Percentiles rank a stretch among this genome's conserved stretches.
phyloP scores from a whole-genome alignment of 2,888 invertebrate species.

The Scaeva pyrastri region DNA sequence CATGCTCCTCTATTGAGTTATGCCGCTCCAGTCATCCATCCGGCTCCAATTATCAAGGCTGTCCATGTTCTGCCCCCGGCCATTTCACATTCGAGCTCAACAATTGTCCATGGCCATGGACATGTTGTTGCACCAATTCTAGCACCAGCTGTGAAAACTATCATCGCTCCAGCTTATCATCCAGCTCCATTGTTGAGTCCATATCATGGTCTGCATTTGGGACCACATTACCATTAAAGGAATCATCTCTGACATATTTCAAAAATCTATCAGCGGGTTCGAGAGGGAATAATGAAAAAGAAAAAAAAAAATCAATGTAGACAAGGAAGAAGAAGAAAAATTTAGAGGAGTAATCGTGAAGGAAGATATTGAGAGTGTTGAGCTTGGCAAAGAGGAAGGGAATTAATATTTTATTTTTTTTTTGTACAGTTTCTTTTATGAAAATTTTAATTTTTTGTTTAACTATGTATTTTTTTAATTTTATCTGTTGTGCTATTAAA shows the following conservation, averaged over 20 bases:
- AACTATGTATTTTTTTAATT: slow-evolving; percentile 36
- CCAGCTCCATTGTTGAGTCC: slow-evolving; percentile 78
- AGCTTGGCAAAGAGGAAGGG: slow-evolving; percentile 42
- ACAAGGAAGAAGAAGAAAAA: neutral
- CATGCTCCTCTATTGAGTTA: slow-evolving; percentile 72
- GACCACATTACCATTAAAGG: slow-evolving; percentile 65
- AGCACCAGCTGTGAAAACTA: slow-evolving; percentile 81
- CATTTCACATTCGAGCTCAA: slow-evolving; percentile 82
- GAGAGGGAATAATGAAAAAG: neutral
- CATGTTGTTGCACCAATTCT: slow-evolving; percentile 81
- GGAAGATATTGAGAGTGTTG: neutral
- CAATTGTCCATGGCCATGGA: slow-evolving; percentile 81
- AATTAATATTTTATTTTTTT: slow-evolving; percentile 37
- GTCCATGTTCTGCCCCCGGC: slow-evolving; percentile 79
- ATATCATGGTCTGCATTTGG: slow-evolving; percentile 69
- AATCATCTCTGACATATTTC: too few relatives aligned
- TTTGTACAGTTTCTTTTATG: slow-evolving; percentile 68
- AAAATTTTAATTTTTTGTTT: slow-evolving; percentile 23
- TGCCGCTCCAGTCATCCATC: slow-evolving; percentile 17
- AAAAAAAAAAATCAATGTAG: too few relatives aligned
- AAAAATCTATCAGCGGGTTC: neutral
- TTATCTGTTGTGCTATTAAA: slow-evolving; percentile 67
- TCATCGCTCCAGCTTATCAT: slow-evolving; percentile 81
- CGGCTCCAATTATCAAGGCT: slow-evolving; percentile 23
- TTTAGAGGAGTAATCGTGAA: neutral